Evolutionary conservation across 2,113 vertebrate genomes (phyloP).

Genomic region (Percopsis transmontana): DNA sequence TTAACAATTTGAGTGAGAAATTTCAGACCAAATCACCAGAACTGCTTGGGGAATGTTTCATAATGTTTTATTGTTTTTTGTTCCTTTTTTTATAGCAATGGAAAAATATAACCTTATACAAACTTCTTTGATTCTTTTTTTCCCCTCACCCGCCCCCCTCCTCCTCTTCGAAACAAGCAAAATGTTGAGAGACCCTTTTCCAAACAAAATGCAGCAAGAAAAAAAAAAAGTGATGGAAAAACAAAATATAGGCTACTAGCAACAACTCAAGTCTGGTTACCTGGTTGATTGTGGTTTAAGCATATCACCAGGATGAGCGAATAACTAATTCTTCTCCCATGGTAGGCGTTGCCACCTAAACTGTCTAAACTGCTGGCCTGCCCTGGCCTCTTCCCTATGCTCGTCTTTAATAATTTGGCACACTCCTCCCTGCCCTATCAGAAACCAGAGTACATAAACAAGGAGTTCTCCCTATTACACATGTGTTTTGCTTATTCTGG

Average conservation of each 20-base stretch:
- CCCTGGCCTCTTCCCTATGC: constrained; percentile 72
- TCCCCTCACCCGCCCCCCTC: constrained; percentile 3
- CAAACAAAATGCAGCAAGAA: constrained; percentile 84
- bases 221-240: constrained; percentile 71
- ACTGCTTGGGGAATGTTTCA: constrained; percentile 90
- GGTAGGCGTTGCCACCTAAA: background rate
- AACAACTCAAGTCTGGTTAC: constrained; percentile 63
- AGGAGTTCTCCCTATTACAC: constrained; percentile 39
- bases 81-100: constrained; percentile 89
- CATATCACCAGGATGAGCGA: constrained; percentile 39
- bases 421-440: constrained; percentile 72
- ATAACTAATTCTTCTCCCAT: constrained; percentile 1
- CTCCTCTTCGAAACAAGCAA: constrained; percentile 65
- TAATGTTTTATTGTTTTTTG: constrained; percentile 87
- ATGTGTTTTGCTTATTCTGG: constrained; percentile 18
- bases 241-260: constrained; percentile 69
- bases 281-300: constrained; percentile 10
- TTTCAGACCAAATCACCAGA: constrained; percentile 77
- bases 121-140: constrained; percentile 84
- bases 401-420: constrained; percentile 83
- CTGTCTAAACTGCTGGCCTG: constrained; percentile 65
- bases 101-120: constrained; percentile 98
- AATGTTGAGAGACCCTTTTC: constrained; percentile 71
- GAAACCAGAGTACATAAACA: constrained; percentile 53
- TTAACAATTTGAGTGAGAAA: constrained; percentile 3